A percentile compares a stretch with the other conserved stretches of the same genome.
Conservation (phyloP, 2,797 vertebrate genomes). For the Galaxias olidus region DNA sequence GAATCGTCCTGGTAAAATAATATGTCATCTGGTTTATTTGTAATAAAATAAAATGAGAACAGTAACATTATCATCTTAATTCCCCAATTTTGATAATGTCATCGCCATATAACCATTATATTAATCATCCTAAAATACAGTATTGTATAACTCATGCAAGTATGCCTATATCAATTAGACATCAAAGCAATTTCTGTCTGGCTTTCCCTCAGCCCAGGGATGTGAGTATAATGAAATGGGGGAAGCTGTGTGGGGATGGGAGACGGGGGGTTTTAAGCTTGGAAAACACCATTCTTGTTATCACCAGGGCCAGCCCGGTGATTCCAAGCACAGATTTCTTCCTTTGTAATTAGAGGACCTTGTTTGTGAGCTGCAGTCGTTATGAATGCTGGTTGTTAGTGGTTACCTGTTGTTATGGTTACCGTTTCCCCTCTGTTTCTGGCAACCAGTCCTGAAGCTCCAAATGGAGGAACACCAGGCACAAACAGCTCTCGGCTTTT, state of each 20-base stretch:
- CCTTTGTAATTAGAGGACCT: conserved; percentile 70
- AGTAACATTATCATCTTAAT: no score
- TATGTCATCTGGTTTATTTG: background rate
- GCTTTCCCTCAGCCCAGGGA: background rate
- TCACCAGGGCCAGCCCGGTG: conserved; percentile 38
- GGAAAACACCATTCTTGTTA: conserved; percentile 36
- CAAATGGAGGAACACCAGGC: conserved; percentile 34
- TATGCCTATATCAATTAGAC: no score
- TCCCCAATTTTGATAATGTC: background rate
- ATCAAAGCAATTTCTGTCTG: no score
- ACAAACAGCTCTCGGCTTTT: conserved; percentile 17
- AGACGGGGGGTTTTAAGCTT: background rate
- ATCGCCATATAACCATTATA: background rate
- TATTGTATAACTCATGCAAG: no score
- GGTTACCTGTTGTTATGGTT: conserved; percentile 82
- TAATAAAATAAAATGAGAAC: no score
- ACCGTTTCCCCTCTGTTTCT: conserved; percentile 61
- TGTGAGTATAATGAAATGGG: background rate
- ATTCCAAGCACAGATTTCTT: conserved; percentile 56
- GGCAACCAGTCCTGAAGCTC: conserved; percentile 60
- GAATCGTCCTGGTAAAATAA: no score
- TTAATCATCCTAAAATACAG: background rate
- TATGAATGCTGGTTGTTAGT: conserved; percentile 71
- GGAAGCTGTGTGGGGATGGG: background rate
- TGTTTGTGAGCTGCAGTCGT: conserved; percentile 60